phyloP scores from a whole-genome alignment of 2,113 vertebrate species.

The Sapajus apella region DNA sequence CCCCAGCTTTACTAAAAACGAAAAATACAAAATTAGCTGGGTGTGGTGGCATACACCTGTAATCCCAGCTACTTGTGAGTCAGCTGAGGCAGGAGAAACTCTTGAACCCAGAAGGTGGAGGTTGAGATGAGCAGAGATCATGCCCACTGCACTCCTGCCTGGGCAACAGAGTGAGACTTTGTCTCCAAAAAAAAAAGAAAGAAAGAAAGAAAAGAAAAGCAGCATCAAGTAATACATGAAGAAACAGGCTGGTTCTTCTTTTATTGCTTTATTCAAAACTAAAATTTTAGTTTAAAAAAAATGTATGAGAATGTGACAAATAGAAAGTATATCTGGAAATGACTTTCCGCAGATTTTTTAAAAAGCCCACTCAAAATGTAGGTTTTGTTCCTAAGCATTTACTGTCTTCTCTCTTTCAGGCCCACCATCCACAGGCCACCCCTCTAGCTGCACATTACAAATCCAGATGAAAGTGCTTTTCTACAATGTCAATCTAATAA shows the following conservation, averaged over 20 bases:
- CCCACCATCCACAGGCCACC: neutral
- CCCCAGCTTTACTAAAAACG: no score
- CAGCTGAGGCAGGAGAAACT: no score
- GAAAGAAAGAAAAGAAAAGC: neutral
- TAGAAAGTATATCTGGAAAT: neutral
- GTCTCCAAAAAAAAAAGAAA: no score
- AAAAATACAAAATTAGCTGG: no score
- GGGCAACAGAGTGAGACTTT: no score
- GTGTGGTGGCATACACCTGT: no score
- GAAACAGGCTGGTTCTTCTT: neutral
- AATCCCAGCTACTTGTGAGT: no score
- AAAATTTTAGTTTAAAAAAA: neutral
- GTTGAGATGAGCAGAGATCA: no score
- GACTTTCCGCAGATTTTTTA: neutral
- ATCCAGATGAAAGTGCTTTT: neutral
- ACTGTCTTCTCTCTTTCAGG: neutral
- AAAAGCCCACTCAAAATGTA: neutral
- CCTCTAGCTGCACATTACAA: neutral
- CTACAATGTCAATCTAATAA: neutral
- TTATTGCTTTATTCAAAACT: no score
- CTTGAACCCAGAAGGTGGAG: no score
- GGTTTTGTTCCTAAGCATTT: neutral
- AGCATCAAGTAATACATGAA: neutral
- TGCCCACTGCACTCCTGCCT: no score
- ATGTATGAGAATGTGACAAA: no score